A percentile compares a stretch with the other conserved stretches of the same genome.
Conservation (phyloP, 2,113 vertebrate genomes). For the Rattus norvegicus region DNA sequence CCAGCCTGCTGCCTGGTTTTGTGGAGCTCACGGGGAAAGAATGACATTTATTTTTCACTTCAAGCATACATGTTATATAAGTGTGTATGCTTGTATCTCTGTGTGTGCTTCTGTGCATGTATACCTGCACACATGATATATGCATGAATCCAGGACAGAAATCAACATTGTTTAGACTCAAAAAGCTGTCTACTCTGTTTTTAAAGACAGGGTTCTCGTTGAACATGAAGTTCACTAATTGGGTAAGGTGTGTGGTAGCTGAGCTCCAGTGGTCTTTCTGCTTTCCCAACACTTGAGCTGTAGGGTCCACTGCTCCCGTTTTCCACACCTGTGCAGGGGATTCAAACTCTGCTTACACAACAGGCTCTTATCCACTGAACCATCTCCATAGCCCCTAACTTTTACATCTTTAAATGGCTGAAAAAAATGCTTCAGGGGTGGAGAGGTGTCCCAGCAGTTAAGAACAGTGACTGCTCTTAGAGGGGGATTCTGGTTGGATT, state of each 20-base stretch:
- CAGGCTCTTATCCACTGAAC: not conserved
- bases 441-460: not conserved
- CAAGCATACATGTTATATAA: not conserved
- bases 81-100: not conserved
- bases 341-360: not conserved
- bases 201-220: not conserved
- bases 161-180: not conserved
- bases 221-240: not conserved
- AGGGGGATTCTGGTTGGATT: not conserved
- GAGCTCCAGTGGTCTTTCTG: not conserved
- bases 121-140: not conserved
- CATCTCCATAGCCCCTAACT: not conserved
- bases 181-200: not conserved
- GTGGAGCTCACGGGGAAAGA: not conserved
- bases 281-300: too few species aligned
- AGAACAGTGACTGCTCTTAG: too few species aligned
- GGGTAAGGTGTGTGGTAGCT: not conserved
- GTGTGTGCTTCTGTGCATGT: not conserved
- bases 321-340: not conserved
- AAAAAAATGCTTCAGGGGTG: too few species aligned
- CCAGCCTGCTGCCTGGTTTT: not conserved
- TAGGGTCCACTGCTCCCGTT: too few species aligned
- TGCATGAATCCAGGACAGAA: not conserved
- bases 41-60: not conserved
- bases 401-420: conserved; percentile 32